Conservation (phyloP, 2,113 vertebrate species). For the Castor canadensis region DNA sequence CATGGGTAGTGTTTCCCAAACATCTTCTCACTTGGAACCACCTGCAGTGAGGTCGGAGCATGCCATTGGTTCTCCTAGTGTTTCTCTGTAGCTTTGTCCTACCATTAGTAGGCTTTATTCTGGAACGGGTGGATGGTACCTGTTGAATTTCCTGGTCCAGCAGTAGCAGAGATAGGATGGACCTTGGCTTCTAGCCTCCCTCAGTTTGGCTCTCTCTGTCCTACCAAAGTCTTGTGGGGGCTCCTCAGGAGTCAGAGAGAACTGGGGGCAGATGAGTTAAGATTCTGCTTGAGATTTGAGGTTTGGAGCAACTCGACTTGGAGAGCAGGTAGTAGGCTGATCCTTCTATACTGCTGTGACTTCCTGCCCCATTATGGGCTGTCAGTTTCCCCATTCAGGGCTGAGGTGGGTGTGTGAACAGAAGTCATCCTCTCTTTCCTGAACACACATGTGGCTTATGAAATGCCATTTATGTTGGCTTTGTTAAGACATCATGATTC, state of each 20-base stretch:
- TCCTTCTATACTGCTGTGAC: neutral
- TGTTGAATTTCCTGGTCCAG: neutral
- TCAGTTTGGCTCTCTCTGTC: neutral
- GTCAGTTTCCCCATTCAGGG: neutral
- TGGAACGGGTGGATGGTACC: rapidly evolving
- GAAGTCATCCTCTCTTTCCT: neutral
- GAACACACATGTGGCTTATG: neutral
- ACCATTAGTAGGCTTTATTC: neutral
- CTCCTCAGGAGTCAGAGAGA: neutral
- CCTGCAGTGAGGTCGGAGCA: rapidly evolving
- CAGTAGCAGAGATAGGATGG: neutral
- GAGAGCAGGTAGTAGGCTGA: neutral
- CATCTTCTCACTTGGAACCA: neutral
- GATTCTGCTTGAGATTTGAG: neutral
- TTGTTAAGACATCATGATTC: rapidly evolving
- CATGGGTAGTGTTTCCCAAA: neutral
- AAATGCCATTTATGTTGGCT: neutral
- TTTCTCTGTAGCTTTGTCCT: rapidly evolving
- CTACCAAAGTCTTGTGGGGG: neutral
- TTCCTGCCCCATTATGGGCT: neutral
- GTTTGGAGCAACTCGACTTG: neutral
- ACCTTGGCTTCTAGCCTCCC: neutral
- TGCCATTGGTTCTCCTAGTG: no score
- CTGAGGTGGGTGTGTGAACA: neutral
- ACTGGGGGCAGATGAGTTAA: no score